Base-by-base conservation (phyloP, 2,797 vertebrate genomes). In the Lagodon rhomboides region DNA sequence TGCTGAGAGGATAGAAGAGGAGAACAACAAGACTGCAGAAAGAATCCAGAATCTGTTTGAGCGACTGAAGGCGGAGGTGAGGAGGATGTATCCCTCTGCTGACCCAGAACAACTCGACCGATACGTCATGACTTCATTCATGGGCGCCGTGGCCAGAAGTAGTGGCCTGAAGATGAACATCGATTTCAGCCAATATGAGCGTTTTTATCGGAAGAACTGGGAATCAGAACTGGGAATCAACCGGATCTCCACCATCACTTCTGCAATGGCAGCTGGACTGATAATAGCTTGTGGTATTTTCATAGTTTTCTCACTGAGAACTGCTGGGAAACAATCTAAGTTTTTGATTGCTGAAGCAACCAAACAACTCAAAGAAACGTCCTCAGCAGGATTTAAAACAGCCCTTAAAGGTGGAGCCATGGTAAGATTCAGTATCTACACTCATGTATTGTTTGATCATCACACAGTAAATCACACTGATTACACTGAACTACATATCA, bases 81-180 rank as follows among this genome's bases (percentile, higher is more conserved):
- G 3, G 68, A 0, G 10, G 12, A 1, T 0, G 18, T 27, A 1
- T 3, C 0, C 56, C 47, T 12, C 0, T 0, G 0, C 18, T 16
- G 53, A 58, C 20, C 10, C 23, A 15, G 61, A 79, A 12, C 34
- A 72, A 1, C 16, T 44, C 4, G 69, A 79, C n/a, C 49, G 1
- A 17, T 2, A 12, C 0, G 0, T 67, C n/a, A 22, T 62, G 23
- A 17, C 3, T 8, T 2, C n/a, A 17, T 9, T 73, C 8, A 3
- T 72, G 8, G 0, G 3, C 46, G 76, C 76, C 23, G 20, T 61
- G 38, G 69, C 15, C 12, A 61, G n/a, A 60, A 16, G 12, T 25
- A 34, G 16, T 27, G 74, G 27, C 63, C 3, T 53, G 46, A 3
- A 4, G 12, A 10, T n/a, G 49, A 3, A 51, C 9, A 22, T 49